Evolutionary conservation across 2,888 invertebrate species (phyloP), one percentile per base, ranked within the genome.

Genomic region (Cosmopolites sordidus): DNA sequence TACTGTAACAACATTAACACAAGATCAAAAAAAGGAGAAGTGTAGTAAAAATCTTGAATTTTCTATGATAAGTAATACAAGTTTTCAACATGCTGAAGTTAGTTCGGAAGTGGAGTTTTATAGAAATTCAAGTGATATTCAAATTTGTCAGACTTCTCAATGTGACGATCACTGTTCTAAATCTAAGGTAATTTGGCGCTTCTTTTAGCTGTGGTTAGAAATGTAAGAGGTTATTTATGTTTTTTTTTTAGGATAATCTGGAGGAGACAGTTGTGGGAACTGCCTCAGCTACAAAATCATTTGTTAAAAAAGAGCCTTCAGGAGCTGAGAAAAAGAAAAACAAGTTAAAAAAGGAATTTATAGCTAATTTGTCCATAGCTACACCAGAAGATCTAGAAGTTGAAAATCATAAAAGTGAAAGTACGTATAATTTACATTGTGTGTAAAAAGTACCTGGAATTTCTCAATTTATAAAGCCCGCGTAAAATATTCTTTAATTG

Each of bases 311-410:
- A 60, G 67, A 67, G 52, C 64, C 65, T 6, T 67, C 72, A 22
- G 68, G 66, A 16, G 66, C 70, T 33, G 73, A 74, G 58, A 76
- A 78, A 48, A 79, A 77, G 54, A 76, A 74, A 59, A 75, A 76
- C 2, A 79, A 78, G 62, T 69, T 77, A 58, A 73, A 75, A 37
- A 73, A 75, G 59, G 79, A 80, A 62, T 73, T 76, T 58, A 74
- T 77, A 61, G 76, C 77, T 48, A 78, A 77, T 58, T 72, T 79
- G 57, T 68, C 76, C 22, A 69, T 81, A 61, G 66, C 79, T 16
- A 71, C 77, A 48, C 76, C 78, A 1, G 78, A 79, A 59, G 75
- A 75, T 64, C 71, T 73, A 48, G 66, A 71, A 43, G 70, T 69
- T 29, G 71, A 73, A 50, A 76, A 76, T 57, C 76, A 79, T 62